A percentile compares a stretch with the other conserved stretches of the same genome.
Conservation (phyloP, 2,888 invertebrate species). For the Fragum whitleyi region DNA sequence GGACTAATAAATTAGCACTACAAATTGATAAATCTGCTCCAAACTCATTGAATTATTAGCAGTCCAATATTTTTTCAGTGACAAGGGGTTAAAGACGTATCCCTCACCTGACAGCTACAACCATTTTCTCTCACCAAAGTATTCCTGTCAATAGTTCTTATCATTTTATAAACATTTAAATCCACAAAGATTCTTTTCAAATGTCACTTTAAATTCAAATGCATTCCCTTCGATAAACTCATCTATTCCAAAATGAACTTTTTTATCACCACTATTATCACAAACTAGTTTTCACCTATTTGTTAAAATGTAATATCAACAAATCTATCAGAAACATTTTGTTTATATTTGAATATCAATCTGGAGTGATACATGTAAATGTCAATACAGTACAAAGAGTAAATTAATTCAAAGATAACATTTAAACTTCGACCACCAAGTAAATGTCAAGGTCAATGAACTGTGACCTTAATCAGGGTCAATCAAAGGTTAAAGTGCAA, state of each 20-base stretch:
- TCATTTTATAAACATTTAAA: not conserved
- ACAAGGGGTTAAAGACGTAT: too few species aligned
- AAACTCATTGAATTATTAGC: too few species aligned
- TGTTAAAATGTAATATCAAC: slow-evolving; percentile 2
- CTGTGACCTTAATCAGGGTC: slow-evolving; percentile 11
- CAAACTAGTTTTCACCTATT: not conserved
- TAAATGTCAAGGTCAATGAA: slow-evolving; percentile 11
- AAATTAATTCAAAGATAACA: slow-evolving; percentile 9
- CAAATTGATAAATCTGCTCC: too few species aligned
- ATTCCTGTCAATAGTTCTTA: not conserved
- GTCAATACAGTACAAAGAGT: not conserved
- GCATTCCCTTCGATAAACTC: not conserved
- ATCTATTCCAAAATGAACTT: not conserved
- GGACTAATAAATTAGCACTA: too few species aligned
- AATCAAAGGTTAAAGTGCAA: slow-evolving; percentile 5
- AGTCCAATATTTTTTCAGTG: too few species aligned
- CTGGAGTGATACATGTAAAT: slow-evolving; percentile 8
- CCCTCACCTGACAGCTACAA: not conserved
- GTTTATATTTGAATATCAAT: slow-evolving; percentile 1
- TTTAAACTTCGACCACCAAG: not conserved
- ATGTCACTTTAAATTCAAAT: not conserved
- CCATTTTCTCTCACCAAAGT: not conserved
- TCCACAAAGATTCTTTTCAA: not conserved
- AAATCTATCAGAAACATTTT: not conserved
- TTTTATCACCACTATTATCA: not conserved